Conservation (phyloP, 2,888 invertebrate species). For the Idaea straminata region DNA sequence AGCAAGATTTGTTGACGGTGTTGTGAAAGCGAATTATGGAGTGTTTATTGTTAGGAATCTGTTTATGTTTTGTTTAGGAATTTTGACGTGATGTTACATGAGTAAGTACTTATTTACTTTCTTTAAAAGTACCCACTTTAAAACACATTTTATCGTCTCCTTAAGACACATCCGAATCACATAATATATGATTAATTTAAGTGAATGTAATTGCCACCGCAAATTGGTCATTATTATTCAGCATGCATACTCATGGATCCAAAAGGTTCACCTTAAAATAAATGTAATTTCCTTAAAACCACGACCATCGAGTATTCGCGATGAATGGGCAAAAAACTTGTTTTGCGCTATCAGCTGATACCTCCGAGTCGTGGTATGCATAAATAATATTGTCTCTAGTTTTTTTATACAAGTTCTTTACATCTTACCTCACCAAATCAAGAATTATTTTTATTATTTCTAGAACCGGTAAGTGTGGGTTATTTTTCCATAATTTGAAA, state of each 20-base stretch:
- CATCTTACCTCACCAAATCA: slow-evolving; percentile 55
- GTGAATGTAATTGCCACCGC: background rate
- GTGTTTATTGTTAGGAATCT: slow-evolving; percentile 34
- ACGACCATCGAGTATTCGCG: slow-evolving; percentile 32
- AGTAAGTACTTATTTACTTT: slow-evolving; percentile 47
- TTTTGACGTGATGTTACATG: slow-evolving; percentile 66
- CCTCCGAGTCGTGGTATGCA: slow-evolving; percentile 50
- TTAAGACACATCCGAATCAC: background rate
- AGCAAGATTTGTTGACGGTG: slow-evolving; percentile 13
- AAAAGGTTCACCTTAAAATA: slow-evolving; percentile 4
- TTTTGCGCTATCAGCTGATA: slow-evolving; percentile 69
- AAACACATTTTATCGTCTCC: background rate
- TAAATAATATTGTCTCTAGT: slow-evolving; percentile 45
- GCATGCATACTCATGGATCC: background rate
- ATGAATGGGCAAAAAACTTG: slow-evolving; percentile 59
- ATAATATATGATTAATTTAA: background rate
- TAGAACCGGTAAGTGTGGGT: slow-evolving; percentile 46
- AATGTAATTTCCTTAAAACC: slow-evolving; percentile 29
- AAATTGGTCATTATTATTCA: slow-evolving; percentile 3
- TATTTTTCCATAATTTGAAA: slow-evolving; percentile 40
- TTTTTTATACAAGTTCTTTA: slow-evolving; percentile 45
- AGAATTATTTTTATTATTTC: slow-evolving; percentile 46
- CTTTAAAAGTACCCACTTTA: background rate
- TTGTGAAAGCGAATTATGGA: slow-evolving; percentile 54
- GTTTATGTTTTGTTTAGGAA: slow-evolving; percentile 43